Conservation (phyloP, 2,113 vertebrate species). For the Pampusana beccarii region DNA sequence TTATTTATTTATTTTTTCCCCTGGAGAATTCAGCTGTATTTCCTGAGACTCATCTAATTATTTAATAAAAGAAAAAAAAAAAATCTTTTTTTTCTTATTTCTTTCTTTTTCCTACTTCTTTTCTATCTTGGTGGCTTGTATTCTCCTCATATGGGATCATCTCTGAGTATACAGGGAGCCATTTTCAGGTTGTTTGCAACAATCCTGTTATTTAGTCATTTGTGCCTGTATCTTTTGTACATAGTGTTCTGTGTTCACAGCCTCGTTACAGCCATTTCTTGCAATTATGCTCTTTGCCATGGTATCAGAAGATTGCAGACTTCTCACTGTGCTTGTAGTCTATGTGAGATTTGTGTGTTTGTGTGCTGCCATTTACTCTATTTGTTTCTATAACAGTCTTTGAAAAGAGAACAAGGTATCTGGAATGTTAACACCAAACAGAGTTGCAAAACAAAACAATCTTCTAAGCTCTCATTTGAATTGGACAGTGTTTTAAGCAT, state of each 20-base stretch:
- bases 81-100: not conserved
- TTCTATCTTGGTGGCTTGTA: not conserved
- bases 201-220: constrained; percentile 27
- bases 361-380: not conserved
- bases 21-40: not conserved
- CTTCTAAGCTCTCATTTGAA: not conserved
- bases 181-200: not conserved
- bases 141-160: not conserved
- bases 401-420: not conserved
- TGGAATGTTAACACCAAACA: not conserved
- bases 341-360: not conserved
- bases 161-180: not conserved
- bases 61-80: not conserved
- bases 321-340: not conserved
- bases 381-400: not conserved
- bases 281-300: constrained; percentile 12
- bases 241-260: not conserved
- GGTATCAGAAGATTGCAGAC: not conserved
- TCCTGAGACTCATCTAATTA: not conserved
- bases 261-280: constrained; percentile 17
- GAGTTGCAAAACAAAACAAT: not conserved
- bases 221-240: not conserved
- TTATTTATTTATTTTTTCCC: accelerated
- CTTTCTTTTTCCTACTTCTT: not conserved
- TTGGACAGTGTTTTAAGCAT: not conserved